Conservation (phyloP, 2,113 vertebrate genomes). For the Lampris incognitus region DNA sequence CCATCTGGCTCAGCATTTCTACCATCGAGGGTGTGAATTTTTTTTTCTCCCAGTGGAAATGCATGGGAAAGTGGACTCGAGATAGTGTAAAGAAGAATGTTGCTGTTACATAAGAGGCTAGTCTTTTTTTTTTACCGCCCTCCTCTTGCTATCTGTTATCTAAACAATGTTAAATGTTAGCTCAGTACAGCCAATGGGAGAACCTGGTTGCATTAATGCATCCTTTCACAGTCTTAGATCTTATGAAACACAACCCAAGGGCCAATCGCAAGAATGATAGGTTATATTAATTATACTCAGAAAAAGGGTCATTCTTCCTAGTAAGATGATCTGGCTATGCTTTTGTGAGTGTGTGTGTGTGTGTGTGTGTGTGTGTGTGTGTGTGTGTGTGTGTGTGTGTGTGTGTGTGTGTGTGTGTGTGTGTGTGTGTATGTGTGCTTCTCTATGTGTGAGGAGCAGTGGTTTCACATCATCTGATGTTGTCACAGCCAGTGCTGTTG, state of each 20-base stretch:
- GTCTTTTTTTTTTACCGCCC: conserved; percentile 23
- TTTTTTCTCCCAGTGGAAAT: conserved; percentile 5
- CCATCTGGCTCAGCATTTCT: conserved; percentile 1
- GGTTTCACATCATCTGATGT: conserved; percentile 6
- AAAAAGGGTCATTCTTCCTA: conserved; percentile 19
- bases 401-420: conserved; percentile 13
- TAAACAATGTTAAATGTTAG: conserved; percentile 20
- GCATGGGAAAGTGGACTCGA: background rate
- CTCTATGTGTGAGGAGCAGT: conserved; percentile 4
- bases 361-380: background rate
- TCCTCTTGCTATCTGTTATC: conserved; percentile 27
- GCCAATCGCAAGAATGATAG: background rate
- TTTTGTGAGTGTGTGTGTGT: conserved; percentile 17
- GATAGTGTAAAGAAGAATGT: conserved; percentile 32
- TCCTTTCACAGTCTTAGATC: background rate
- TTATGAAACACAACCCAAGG: conserved; percentile 4
- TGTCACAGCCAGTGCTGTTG: conserved; percentile 8
- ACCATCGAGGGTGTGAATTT: background rate
- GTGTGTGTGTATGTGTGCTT: background rate
- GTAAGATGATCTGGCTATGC: conserved; percentile 31
- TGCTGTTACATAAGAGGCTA: conserved; percentile 34
- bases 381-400: conserved; percentile 28
- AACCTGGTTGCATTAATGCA: background rate
- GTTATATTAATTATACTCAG: conserved; percentile 42
- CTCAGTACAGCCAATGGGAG: background rate